These are phyloP conservation scores for Megalonaias nervosa DNA, from an alignment of 1,140 invertebrate genomes.

Conservation along the genomic window DNA sequence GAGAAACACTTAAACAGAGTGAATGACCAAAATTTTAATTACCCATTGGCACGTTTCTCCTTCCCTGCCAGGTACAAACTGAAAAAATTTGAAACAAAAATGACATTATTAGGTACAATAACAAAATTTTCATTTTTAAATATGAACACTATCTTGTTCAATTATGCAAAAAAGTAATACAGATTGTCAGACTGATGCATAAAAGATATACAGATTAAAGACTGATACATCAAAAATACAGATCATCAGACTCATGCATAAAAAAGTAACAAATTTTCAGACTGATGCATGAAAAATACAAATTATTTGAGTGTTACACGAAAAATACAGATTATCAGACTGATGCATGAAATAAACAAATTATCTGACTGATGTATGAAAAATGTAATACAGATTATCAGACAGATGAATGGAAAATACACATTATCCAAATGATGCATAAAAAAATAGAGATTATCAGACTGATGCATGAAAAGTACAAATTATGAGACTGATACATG, in stretches of 20 bases:
- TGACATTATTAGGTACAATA: background rate
- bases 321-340: too few relatives aligned
- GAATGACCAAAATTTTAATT: constrained; percentile 7
- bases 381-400: too few relatives aligned
- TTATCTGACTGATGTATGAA: too few relatives aligned
- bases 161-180: background rate
- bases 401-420: too few relatives aligned
- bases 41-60: constrained; percentile 50
- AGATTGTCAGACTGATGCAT: background rate
- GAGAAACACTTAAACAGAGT: too few relatives aligned
- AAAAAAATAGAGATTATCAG: too few relatives aligned
- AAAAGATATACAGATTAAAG: too few relatives aligned
- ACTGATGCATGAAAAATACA: background rate
- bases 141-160: background rate
- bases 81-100: constrained; percentile 14
- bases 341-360: too few relatives aligned
- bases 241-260: background rate
- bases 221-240: too few relatives aligned
- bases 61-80: constrained; percentile 52
- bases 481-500: background rate
- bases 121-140: too few relatives aligned
- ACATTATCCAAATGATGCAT: too few relatives aligned
- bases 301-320: background rate
- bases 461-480: too few relatives aligned
- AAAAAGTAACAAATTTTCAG: background rate